Conservation (phyloP, 2,113 vertebrate genomes). For the Scomber colias region DNA sequence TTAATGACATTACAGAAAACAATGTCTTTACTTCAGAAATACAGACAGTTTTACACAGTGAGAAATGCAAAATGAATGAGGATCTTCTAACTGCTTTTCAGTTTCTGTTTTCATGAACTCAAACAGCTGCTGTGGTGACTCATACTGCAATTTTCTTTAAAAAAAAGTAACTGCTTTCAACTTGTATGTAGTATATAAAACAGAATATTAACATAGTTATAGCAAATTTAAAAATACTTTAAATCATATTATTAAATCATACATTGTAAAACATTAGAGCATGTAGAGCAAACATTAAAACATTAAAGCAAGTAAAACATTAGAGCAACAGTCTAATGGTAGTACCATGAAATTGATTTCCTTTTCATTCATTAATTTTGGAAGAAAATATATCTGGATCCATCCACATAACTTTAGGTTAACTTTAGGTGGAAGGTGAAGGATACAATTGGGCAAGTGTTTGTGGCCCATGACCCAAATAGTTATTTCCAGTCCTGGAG, state of each 20-base stretch:
- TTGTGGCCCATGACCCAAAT: conserved; percentile 77
- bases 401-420: conserved; percentile 49
- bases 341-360: background rate
- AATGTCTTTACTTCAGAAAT: background rate
- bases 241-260: too few species aligned
- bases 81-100: too few species aligned
- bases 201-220: too few species aligned
- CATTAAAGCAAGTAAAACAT: background rate
- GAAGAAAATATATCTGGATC: background rate
- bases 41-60: background rate
- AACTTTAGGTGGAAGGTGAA: conserved; percentile 49
- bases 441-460: conserved; percentile 76
- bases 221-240: too few species aligned
- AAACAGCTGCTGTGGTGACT: background rate
- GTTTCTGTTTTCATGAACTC: background rate
- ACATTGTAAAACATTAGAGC: too few species aligned
- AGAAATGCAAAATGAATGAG: background rate
- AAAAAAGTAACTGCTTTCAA: too few species aligned
- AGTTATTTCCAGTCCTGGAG: conserved; percentile 61
- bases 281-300: background rate
- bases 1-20: too few species aligned
- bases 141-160: background rate
- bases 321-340: background rate
- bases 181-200: too few species aligned
- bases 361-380: background rate